Evolutionary conservation across 2,888 invertebrate genomes (phyloP).

Genomic region (Pimpla rufipes): DNA sequence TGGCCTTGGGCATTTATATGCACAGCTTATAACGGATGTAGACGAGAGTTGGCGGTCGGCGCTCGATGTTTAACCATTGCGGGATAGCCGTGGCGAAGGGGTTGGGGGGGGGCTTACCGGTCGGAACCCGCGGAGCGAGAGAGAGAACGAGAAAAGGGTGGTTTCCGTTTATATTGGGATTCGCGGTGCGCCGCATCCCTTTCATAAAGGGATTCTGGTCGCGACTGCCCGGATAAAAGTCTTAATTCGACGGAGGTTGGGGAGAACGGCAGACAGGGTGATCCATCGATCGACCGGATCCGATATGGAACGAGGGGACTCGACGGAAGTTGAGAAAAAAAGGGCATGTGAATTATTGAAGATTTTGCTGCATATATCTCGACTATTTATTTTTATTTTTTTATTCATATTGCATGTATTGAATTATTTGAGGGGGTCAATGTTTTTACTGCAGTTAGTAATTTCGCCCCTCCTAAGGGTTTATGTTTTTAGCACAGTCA

Average conservation of each 20-base stretch:
- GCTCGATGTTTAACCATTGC: constrained; percentile 61
- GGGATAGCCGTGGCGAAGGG: constrained; percentile 44
- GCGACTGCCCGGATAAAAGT: constrained; percentile 68
- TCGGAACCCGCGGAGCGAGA: constrained; percentile 4
- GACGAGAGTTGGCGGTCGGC: constrained; percentile 23
- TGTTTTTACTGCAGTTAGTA: too few species aligned
- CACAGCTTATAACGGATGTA: constrained; percentile 60
- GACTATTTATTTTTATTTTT: too few species aligned
- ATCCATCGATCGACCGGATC: constrained; percentile 25
- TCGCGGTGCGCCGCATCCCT: constrained; percentile 66
- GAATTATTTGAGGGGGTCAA: too few species aligned
- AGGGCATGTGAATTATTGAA: not conserved
- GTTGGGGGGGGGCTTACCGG: constrained; percentile 32
- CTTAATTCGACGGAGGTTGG: constrained; percentile 61
- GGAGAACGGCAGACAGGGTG: constrained; percentile 12
- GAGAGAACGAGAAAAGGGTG: constrained; percentile 47
- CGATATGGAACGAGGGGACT: not conserved
- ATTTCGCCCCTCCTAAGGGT: too few species aligned
- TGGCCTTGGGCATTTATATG: constrained; percentile 60
- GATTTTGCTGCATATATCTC: not conserved
- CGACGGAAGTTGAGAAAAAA: not conserved
- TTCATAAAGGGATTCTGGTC: constrained; percentile 67
- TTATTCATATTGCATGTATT: too few species aligned
- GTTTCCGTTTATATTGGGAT: constrained; percentile 67
- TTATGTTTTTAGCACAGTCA: too few species aligned